Evolutionary conservation across 2,888 invertebrate species (phyloP).

Genomic region (Eretmocerus hayati): DNA sequence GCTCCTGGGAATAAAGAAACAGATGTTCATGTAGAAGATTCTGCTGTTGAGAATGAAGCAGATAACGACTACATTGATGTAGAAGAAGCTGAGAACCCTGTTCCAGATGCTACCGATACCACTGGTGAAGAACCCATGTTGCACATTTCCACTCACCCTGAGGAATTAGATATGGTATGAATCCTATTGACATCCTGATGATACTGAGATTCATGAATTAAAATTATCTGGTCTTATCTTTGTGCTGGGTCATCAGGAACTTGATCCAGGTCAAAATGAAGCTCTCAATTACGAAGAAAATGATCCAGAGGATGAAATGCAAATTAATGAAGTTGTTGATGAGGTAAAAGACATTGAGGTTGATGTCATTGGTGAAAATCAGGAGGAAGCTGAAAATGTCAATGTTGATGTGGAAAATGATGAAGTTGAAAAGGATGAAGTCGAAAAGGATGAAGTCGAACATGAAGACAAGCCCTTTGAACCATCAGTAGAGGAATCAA

Average conservation of each 20-base stretch:
- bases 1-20: not conserved
- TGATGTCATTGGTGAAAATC: not conserved
- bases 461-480: constrained; percentile 22
- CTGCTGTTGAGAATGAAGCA: not conserved
- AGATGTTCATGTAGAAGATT: not conserved
- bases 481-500: constrained; percentile 16
- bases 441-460: constrained; percentile 10
- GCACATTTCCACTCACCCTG: constrained; percentile 16
- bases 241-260: no score
- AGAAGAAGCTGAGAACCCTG: constrained; percentile 5
- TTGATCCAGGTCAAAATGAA: no score
- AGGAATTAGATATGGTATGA: constrained; percentile 19
- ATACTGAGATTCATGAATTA: no score
- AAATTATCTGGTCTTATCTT: no score
- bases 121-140: constrained; percentile 13
- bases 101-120: constrained; percentile 5
- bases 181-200: not conserved
- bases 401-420: not conserved
- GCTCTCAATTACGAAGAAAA: no score
- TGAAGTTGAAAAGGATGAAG: constrained; percentile 3
- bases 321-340: not conserved
- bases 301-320: not conserved
- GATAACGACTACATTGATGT: not conserved
- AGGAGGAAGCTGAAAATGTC: not conserved
- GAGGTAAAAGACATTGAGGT: not conserved